Conservation (phyloP, 2,113 vertebrate species). For the human region GRCh38 chr14:103451501-103452000, state of each 20-base stretch:
- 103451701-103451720: background rate
- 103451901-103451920: constrained; percentile 86
- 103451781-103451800: background rate
- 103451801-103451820: background rate
- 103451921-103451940: constrained; percentile 98
- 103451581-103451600: background rate
- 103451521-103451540: background rate
- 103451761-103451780: background rate
- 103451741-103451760: background rate
- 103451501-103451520: background rate
- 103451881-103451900: constrained; percentile 40
- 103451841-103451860: background rate
- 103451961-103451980: constrained; percentile 98
- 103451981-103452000: constrained; percentile 87
- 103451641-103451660: rapidly evolving
- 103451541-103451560: background rate
- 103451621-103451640: too few species aligned
- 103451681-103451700: background rate
- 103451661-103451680: background rate
- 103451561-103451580: background rate
- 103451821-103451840: background rate
- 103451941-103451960: constrained; percentile 98
- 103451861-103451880: background rate
- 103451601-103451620: rapidly evolving
- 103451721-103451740: background rate